Evolutionary conservation across 2,888 invertebrate genomes (phyloP).

Genomic region (Ephialtes manifestator): DNA sequence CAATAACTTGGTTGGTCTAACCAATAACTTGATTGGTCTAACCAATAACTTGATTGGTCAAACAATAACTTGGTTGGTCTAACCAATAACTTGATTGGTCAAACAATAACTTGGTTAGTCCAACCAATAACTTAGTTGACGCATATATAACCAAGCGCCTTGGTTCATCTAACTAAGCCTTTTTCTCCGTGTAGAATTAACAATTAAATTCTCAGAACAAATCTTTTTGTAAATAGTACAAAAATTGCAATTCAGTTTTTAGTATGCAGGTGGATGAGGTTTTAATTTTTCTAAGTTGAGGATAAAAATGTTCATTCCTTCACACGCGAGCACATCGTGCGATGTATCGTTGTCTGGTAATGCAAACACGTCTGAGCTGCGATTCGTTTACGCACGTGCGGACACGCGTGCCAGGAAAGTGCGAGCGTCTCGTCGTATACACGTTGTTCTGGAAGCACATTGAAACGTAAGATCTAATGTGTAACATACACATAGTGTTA

Average conservation of each 20-base stretch:
- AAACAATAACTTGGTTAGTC: no score
- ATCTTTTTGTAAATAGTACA: background rate
- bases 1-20: no score
- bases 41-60: no score
- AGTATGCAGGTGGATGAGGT: background rate
- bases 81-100: no score
- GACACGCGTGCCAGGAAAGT: constrained; percentile 62
- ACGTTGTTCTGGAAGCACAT: background rate
- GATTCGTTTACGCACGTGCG: constrained; percentile 72
- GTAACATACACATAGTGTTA: constrained; percentile 29
- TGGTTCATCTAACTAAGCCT: no score
- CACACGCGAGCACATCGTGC: constrained; percentile 17
- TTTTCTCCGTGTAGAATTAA: no score
- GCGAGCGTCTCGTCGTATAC: constrained; percentile 26
- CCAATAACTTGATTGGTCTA: no score
- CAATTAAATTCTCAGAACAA: no score
- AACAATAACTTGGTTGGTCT: no score
- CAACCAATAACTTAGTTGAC: no score
- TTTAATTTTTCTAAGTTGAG: background rate
- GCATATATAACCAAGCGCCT: no score
- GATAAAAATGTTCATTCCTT: constrained; percentile 1
- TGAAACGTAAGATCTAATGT: constrained; percentile 25
- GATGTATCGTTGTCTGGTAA: constrained; percentile 8
- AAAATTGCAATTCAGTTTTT: background rate
- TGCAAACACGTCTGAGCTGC: constrained; percentile 30